Evolutionary conservation across 2,113 vertebrate species (phyloP), one percentile per base, ranked within the genome.

Genomic region (Calidris pygmaea): DNA sequence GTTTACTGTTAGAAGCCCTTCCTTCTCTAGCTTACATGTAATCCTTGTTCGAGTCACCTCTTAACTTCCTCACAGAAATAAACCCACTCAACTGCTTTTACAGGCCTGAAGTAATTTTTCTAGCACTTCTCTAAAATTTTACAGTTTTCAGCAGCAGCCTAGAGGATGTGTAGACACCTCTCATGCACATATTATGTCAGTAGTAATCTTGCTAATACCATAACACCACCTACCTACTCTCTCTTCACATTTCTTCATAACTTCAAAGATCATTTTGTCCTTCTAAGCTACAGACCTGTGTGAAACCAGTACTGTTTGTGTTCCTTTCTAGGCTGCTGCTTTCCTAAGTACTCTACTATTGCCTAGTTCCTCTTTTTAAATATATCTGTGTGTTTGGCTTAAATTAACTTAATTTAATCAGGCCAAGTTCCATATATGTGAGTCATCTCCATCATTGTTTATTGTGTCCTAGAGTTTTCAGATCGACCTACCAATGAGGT

Each of bases 11-110:
- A 48, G 16, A 91, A 87, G 17, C 27, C 35, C 41, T 72, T 91
- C 6, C 4, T 52, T 18, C 52, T 82, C 32, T n/a, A 68, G 15
- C 0, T 88, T 52, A 53, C 0, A 0, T 75, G 19, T 85, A 87
- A 68, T 62, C 66, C 87, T 85, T 94, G 60, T 85, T 94, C 30
- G 41, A 85, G 41, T 76, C 81, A 73, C n/a, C 63, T 89, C 74
- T 66, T 91, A 70, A 66, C 9, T 90, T 94, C 71, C 63, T 80
- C 26, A 23, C 65, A 85, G 59, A 62, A 55, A 9, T 79, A 82
- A 89, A 79, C 47, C 62, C 55, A 56, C n/a, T 75, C 60, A 71
- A 23, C 58, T 83, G 23, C 62, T 83, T 89, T 85, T 86, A 73
- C 10, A 30, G 32, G 14, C 13, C 39, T n/a, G 3, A 85, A 67